Conservation (phyloP, 2,797 vertebrate genomes). For the Anguilla pacifica region DNA sequence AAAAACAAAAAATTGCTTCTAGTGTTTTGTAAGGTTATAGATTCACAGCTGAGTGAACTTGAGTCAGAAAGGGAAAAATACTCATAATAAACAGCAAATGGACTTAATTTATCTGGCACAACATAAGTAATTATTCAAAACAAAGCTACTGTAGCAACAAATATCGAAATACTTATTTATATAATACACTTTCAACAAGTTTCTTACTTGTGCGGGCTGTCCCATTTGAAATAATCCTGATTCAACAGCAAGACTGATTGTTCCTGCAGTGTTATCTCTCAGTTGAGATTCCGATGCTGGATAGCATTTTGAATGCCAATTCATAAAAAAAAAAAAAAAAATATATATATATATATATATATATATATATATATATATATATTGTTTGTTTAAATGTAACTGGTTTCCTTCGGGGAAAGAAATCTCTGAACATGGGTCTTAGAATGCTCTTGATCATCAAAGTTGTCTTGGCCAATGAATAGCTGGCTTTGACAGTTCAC, state of each 20-base stretch:
- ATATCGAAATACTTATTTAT: no score
- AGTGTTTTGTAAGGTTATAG: no score
- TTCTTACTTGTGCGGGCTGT: constrained; percentile 13
- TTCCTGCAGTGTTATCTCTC: constrained; percentile 43
- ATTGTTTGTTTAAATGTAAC: neutral
- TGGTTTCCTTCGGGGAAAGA: neutral
- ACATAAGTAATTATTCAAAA: no score
- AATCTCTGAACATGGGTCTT: neutral
- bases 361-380: neutral
- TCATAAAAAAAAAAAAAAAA: neutral
- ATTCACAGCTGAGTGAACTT: no score
- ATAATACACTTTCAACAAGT: no score
- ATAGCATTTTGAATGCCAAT: constrained; percentile 29
- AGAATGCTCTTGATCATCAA: constrained; percentile 8
- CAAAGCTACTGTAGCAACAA: no score
- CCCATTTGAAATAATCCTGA: constrained; percentile 34
- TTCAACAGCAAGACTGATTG: constrained; percentile 10
- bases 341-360: no score
- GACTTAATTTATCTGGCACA: no score
- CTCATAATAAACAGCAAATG: no score
- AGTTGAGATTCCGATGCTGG: constrained; percentile 32
- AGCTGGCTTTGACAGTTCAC: neutral
- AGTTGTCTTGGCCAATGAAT: neutral
- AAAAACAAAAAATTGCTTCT: no score
- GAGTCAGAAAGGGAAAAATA: no score